Conservation (phyloP, 2,888 invertebrate species). For the Latrodectus hesperus region DNA sequence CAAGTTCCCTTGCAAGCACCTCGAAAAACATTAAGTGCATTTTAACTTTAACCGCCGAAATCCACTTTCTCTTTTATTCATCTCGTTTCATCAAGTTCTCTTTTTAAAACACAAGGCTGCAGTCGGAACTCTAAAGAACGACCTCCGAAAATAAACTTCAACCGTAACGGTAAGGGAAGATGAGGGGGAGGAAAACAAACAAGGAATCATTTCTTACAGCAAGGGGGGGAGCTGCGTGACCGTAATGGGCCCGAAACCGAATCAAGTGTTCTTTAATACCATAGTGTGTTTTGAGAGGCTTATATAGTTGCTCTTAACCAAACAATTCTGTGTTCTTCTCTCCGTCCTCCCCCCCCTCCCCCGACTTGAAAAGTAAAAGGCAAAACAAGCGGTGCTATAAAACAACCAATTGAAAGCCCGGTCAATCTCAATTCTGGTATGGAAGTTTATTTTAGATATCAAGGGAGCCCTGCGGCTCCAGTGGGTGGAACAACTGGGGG, state of each 20-base stretch:
- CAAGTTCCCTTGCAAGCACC: slow-evolving; percentile 19
- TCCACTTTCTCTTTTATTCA: slow-evolving; percentile 16
- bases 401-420: slow-evolving; percentile 60
- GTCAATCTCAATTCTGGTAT: slow-evolving; percentile 64
- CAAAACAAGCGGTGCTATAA: slow-evolving; percentile 53
- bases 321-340: slow-evolving; percentile 34
- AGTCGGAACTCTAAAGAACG: slow-evolving; percentile 2
- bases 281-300: slow-evolving; percentile 53
- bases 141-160: slow-evolving; percentile 59
- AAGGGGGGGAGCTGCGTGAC: slow-evolving; percentile 20
- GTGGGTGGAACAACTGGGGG: slow-evolving; percentile 1
- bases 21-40: slow-evolving; percentile 37
- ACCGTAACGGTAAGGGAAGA: slow-evolving; percentile 30
- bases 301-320: slow-evolving; percentile 64
- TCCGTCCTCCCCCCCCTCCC: slow-evolving; percentile 1
- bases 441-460: slow-evolving; percentile 68
- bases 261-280: slow-evolving; percentile 65
- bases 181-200: slow-evolving; percentile 39
- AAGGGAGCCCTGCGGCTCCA: slow-evolving; percentile 32
- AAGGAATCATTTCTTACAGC: slow-evolving; percentile 65
- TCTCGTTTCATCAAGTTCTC: slow-evolving; percentile 20
- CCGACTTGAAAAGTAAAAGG: slow-evolving; percentile 49
- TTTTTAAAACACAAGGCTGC: slow-evolving; percentile 31
- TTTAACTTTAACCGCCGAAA: slow-evolving; percentile 41
- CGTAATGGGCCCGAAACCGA: slow-evolving; percentile 63